Percentiles rank a stretch among this genome's conserved stretches.
These are phyloP conservation scores for Palythoa caribaeorum DNA, from an alignment of 92 coral and sea anemone genomes.

Conservation along the genomic window DNA sequence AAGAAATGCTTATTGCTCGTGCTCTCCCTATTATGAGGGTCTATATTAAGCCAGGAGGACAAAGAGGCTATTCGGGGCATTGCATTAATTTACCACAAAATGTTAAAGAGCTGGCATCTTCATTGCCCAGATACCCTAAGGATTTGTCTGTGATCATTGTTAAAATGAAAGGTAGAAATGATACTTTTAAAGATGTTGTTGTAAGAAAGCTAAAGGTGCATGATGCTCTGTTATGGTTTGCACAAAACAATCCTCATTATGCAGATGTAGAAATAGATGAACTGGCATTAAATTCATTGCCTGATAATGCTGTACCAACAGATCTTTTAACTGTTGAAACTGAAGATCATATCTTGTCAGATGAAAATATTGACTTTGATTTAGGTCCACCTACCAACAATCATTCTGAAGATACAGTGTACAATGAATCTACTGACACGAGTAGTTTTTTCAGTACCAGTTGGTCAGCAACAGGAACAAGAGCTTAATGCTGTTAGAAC, in stretches of 20 bases:
- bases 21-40: too few relatives aligned
- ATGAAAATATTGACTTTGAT: conserved; percentile 1
- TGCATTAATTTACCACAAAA: conserved; percentile 35
- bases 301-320: conserved; percentile 36
- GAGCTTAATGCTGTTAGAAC: conserved; percentile 55
- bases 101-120: conserved; percentile 57
- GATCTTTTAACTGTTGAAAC: conserved; percentile 22
- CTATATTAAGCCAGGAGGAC: too few relatives aligned
- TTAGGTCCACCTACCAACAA: conserved; percentile 44
- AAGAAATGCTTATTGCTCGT: too few relatives aligned
- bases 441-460: conserved; percentile 65
- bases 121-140: neutral
- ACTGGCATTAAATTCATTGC: conserved; percentile 37
- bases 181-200: conserved; percentile 31
- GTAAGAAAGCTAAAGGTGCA: conserved; percentile 30
- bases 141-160: conserved; percentile 55
- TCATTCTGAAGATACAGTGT: conserved; percentile 58
- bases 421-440: conserved; percentile 57
- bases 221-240: neutral
- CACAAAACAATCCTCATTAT: conserved; percentile 29
- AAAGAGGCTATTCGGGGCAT: too few relatives aligned
- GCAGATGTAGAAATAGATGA: conserved; percentile 24
- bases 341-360: conserved; percentile 32
- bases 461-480: conserved; percentile 58
- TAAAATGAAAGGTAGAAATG: neutral